Base-by-base conservation (phyloP, 2,888 invertebrate genomes). In the Euzophera pinguis region DNA sequence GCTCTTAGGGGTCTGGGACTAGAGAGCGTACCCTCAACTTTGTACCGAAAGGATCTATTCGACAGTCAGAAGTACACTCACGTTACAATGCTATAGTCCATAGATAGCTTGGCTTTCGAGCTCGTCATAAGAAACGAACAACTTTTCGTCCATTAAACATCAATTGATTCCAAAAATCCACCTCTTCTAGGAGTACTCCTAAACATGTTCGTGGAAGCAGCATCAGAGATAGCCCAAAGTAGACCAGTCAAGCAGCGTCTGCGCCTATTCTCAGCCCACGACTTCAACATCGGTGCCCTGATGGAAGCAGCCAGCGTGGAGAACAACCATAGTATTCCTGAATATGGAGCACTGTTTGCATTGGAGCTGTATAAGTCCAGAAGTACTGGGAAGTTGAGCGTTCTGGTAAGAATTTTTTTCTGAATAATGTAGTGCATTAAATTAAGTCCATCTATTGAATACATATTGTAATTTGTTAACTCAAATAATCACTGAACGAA, bases 261-360 rank as follows among this genome's bases (percentile, higher is more conserved):
- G 16, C 63, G 75, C 0, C 54, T 85, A 48, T 75, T 72, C 65
- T 88, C 89, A 0, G 70, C 78, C 0, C 88, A 89, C 48, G 89
- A 89, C 67, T 89, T 86, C 73, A 89, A 89, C 63, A 68, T 89
- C 5, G 89, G 89, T 0, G 68, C 85, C 0, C 55, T 89, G 14
- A 85, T 89, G 85, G 84, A 82, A 1, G 85, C 80, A 0, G 64
- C 82, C 10, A 67, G 57, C 22, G 77, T 82, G 4, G 60, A 64
- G 22, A 68, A 62, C 1, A 71, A 81, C 27, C 57, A 69, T 13
- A 63, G 65, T 48, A 80, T 87, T 3, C 89, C 89, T 0, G 84
- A 85, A 10, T 89, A 88, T 22, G 89, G 84, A 0, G 70, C 88
- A 0, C 62, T 82, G 0, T 84, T 85, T 12, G 76, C 78, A 0